These are phyloP conservation scores for Aethes cnicana DNA, from an alignment of 2,888 invertebrate genomes.

Conservation along the genomic window DNA sequence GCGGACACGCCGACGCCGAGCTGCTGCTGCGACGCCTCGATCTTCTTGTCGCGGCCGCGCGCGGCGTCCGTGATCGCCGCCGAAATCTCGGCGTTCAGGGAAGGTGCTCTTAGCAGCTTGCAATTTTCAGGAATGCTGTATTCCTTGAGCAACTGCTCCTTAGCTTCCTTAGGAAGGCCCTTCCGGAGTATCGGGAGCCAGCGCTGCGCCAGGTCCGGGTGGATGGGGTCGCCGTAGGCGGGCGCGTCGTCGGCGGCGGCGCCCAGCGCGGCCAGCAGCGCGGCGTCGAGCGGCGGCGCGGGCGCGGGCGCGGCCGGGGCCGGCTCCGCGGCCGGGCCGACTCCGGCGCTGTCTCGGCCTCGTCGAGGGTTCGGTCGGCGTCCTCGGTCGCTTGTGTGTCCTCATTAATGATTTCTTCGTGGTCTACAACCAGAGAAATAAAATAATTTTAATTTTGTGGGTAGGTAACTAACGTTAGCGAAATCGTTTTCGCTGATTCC, in stretches of 20 bases:
- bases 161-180: not conserved
- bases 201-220: not conserved
- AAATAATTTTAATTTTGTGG: no score
- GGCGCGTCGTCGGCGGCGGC: not conserved
- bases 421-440: no score
- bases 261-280: not conserved
- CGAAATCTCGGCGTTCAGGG: constrained; percentile 31
- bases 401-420: no score
- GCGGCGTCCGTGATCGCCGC: no score
- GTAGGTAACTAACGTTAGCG: no score
- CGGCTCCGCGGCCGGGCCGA: no score
- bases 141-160: constrained; percentile 20
- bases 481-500: no score
- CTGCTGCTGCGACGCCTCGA: constrained; percentile 30
- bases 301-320: no score
- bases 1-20: constrained; percentile 31
- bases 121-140: constrained; percentile 29
- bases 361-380: no score
- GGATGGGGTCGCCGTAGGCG: not conserved
- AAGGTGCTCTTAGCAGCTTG: constrained; percentile 30
- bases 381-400: no score
- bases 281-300: not conserved
- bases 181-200: not conserved
- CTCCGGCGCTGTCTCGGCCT: no score
- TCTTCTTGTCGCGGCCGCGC: constrained; percentile 32